phyloP scores from a whole-genome alignment of 2,797 vertebrate genomes.

The Anguilla obscura region DNA sequence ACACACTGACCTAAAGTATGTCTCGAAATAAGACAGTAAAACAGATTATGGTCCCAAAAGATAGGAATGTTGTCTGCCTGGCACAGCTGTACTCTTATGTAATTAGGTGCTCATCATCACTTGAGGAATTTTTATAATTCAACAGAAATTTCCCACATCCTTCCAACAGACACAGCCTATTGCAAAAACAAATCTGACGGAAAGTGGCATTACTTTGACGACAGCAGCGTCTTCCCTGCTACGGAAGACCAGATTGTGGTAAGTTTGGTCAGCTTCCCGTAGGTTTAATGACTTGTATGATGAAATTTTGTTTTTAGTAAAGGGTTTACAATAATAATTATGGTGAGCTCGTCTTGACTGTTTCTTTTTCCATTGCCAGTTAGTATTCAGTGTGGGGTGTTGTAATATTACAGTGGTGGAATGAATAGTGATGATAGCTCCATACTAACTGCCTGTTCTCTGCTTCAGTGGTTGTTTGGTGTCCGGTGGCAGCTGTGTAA shows the following conservation, averaged over 20 bases:
- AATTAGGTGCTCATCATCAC: not conserved
- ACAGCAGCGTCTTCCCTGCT: slow-evolving; percentile 87
- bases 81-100: not conserved
- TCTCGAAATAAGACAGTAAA: not conserved
- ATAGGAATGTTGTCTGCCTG: not conserved
- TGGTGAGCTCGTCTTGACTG: not conserved
- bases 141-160: slow-evolving; percentile 37
- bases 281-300: not conserved
- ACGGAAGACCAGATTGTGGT: slow-evolving; percentile 96
- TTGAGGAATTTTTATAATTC: not conserved
- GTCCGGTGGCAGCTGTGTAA: not conserved
- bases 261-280: slow-evolving; percentile 1
- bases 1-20: no score
- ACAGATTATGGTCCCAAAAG: not conserved
- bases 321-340: not conserved
- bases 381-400: not conserved
- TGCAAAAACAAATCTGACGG: slow-evolving; percentile 88
- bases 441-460: not conserved
- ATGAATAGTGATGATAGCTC: slow-evolving; percentile 7
- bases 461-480: not conserved
- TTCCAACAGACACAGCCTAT: slow-evolving; percentile 84
- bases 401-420: not conserved
- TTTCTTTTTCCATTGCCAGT: not conserved
- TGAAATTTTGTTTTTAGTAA: not conserved
- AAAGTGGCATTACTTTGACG: slow-evolving; percentile 95